A percentile compares a stretch with the other conserved stretches of the same genome.
Conservation (phyloP, 2,888 invertebrate species). For the Agonopterix alstromeriana region DNA sequence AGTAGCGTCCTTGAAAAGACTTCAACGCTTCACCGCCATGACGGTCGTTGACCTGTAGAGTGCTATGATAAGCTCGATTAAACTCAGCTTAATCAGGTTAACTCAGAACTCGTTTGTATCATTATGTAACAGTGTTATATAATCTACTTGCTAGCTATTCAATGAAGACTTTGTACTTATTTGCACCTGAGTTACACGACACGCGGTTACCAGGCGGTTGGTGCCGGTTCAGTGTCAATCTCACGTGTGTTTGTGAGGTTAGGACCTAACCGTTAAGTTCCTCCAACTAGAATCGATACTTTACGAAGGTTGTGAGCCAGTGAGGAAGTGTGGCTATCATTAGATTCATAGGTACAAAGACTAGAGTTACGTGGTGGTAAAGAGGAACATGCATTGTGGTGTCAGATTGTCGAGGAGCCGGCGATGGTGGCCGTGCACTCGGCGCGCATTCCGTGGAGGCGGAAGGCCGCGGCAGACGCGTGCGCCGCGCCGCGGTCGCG, state of each 20-base stretch:
- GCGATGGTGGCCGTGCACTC: constrained; percentile 13
- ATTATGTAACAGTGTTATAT: constrained; percentile 9
- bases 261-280: too few relatives aligned
- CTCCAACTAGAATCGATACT: too few relatives aligned
- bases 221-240: too few relatives aligned
- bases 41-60: constrained; percentile 49
- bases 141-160: neutral
- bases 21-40: constrained; percentile 55
- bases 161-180: too few relatives aligned
- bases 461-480: constrained; percentile 20
- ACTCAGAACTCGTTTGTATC: constrained; percentile 13
- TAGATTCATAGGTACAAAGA: too few relatives aligned
- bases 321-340: too few relatives aligned
- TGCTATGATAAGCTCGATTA: constrained; percentile 30
- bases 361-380: too few relatives aligned
- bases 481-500: constrained; percentile 14
- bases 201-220: too few relatives aligned
- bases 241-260: too few relatives aligned
- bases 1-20: constrained; percentile 70
- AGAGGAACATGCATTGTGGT: neutral
- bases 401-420: neutral
- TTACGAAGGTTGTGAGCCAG: too few relatives aligned
- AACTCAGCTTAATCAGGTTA: constrained; percentile 26
- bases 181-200: too few relatives aligned
- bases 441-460: constrained; percentile 21